A percentile compares a stretch with the other conserved stretches of the same genome.
Evolutionary conservation across 2,888 invertebrate species (phyloP).

Genomic region (Campopleginae sp.): DNA sequence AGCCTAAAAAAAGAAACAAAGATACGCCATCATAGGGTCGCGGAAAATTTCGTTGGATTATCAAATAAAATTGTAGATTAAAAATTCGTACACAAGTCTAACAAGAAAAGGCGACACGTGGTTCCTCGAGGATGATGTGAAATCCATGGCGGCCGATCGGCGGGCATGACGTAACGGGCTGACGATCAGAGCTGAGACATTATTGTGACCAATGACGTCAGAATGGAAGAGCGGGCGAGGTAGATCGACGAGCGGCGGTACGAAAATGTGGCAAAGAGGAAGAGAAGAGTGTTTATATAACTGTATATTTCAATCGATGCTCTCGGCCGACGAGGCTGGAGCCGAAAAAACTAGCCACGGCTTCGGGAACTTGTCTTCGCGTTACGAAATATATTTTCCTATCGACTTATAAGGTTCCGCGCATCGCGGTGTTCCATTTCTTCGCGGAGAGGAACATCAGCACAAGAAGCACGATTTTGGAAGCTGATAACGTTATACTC

Average conservation of each 20-base stretch:
- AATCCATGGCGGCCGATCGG: slow-evolving; percentile 42
- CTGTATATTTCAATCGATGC: not conserved
- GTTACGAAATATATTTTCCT: not conserved
- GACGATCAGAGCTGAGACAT: slow-evolving; percentile 26
- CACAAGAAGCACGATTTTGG: not conserved
- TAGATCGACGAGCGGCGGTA: not conserved
- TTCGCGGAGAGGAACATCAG: not conserved
- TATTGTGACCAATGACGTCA: slow-evolving; percentile 33
- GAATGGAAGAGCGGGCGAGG: slow-evolving; percentile 13
- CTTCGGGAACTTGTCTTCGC: too few species aligned
- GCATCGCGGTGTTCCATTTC: not conserved
- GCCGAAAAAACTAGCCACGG: too few species aligned
- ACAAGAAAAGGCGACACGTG: not conserved
- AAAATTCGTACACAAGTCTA: too few species aligned
- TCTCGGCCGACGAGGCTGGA: too few species aligned
- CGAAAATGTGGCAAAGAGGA: not conserved
- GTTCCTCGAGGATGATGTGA: slow-evolving; percentile 16
- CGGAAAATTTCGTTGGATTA: too few species aligned
- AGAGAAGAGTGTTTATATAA: not conserved
- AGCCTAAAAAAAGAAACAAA: too few species aligned
- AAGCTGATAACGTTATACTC: too few species aligned
- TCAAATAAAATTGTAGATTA: too few species aligned
- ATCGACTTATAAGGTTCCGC: not conserved
- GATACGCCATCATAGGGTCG: too few species aligned
- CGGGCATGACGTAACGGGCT: slow-evolving; percentile 58